Base-by-base conservation (phyloP, 2,888 invertebrate species). In the Orchesella flavescens region DNA sequence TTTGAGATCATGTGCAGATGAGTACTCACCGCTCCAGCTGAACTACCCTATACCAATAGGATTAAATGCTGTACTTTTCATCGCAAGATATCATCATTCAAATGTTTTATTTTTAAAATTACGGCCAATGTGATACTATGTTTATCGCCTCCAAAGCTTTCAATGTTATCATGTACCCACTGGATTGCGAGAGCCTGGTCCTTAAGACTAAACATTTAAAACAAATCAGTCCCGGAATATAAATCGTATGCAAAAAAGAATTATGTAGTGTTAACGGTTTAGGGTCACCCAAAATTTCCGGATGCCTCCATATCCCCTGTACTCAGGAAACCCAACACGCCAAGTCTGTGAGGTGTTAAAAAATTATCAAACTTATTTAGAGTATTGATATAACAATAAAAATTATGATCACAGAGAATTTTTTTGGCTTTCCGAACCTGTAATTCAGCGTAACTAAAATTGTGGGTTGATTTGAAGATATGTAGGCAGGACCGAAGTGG, bases 391-490 rank as follows among this genome's bases (percentile, higher is more conserved):
- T n/a, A n/a, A n/a, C n/a, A n/a, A n/a, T n/a, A n/a, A n/a, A n/a
- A n/a, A n/a, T n/a, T n/a, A n/a, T n/a, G n/a, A n/a, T n/a, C n/a
- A n/a, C n/a, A n/a, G n/a, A n/a, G n/a, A n/a, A n/a, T n/a, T n/a
- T n/a, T n/a, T n/a, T n/a, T n/a, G n/a, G n/a, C n/a, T n/a, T n/a
- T n/a, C n/a, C n/a, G n/a, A n/a, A n/a, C n/a, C n/a, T n/a, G 21
- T 84, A 86, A 69, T 87, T 87, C 5, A 85, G 66, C 0, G 84
- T 85, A 0, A 87, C 86, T 1, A 86, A 71, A 21, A 87, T 73
- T 12, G 86, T 83, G 44, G 86, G 85, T 0, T 82, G 61, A 9
- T 83, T 84, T 12, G 86, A 61, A 7, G 86, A 57, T n/a, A n/a
- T n/a, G 71, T 87, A 87, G 0, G 84, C 43, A 9, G 87, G 86